These are phyloP conservation scores for Trogon surrucura DNA, from an alignment of 2,113 vertebrate genomes.

Conservation along the genomic window DNA sequence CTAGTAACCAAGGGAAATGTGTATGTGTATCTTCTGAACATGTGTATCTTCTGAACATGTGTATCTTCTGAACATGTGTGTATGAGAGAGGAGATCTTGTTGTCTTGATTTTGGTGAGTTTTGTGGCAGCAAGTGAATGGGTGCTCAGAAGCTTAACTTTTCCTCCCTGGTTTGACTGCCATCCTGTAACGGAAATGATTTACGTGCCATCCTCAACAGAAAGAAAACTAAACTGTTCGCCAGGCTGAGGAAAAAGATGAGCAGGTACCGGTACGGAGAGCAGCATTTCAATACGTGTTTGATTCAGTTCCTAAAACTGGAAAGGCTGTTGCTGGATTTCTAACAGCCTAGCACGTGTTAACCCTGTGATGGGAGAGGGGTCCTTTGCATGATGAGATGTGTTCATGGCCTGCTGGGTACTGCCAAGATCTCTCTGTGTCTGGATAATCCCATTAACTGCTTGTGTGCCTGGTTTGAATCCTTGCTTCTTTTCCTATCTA, in stretches of 20 bases:
- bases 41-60: background rate
- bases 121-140: background rate
- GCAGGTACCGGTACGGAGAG: conserved; percentile 76
- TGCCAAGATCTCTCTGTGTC: conserved; percentile 32
- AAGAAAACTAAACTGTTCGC: conserved; percentile 87
- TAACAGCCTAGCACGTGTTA: conserved; percentile 71
- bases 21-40: background rate
- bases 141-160: conserved; percentile 26
- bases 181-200: conserved; percentile 63
- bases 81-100: background rate
- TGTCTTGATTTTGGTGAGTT: background rate
- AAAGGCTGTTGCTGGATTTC: conserved; percentile 50
- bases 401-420: conserved; percentile 47
- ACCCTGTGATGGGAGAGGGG: conserved; percentile 37
- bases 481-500: background rate
- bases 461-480: conserved; percentile 44
- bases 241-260: conserved; percentile 83
- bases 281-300: conserved; percentile 29
- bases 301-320: conserved; percentile 31
- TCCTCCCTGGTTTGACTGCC: conserved; percentile 47
- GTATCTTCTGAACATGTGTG: background rate
- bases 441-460: conserved; percentile 65
- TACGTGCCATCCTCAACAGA: conserved; percentile 76
- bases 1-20: background rate
- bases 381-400: conserved; percentile 44